Percentiles rank a stretch among this genome's conserved stretches.
These are phyloP conservation scores for Anticlea derivata DNA, from an alignment of 2,888 invertebrate species.

Conservation along the genomic window DNA sequence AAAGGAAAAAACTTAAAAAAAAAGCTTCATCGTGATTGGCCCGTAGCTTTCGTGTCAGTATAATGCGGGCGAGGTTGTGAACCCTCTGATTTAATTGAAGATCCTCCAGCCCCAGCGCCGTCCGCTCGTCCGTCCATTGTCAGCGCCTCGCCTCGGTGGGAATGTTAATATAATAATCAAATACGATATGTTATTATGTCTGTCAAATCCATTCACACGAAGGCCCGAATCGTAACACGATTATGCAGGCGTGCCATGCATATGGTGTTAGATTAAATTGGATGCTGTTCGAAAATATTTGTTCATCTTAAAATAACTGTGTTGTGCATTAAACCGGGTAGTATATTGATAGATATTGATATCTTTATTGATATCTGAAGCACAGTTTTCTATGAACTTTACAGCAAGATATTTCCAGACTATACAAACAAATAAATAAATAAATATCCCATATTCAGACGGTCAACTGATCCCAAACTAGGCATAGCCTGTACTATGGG, in stretches of 20 bases:
- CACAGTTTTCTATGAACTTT: too few species aligned
- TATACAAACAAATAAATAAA: too few species aligned
- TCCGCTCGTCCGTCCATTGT: slow-evolving; percentile 51
- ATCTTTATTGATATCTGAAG: too few species aligned
- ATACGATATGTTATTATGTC: slow-evolving; percentile 38
- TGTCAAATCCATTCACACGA: slow-evolving; percentile 37
- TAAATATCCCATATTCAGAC: too few species aligned
- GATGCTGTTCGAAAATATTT: slow-evolving; percentile 5
- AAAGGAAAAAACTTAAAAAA: too few species aligned
- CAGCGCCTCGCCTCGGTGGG: slow-evolving; percentile 40
- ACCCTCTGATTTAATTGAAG: slow-evolving; percentile 78
- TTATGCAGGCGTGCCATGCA: slow-evolving; percentile 21
- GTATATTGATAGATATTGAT: too few species aligned
- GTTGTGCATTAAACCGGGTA: too few species aligned
- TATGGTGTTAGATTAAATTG: slow-evolving; percentile 23
- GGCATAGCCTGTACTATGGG: too few species aligned
- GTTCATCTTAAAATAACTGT: not conserved
- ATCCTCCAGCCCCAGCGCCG: slow-evolving; percentile 55
- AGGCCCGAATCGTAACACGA: slow-evolving; percentile 27
- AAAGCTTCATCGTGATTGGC: slow-evolving; percentile 67
- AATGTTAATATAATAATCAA: slow-evolving; percentile 45
- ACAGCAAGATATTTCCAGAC: too few species aligned
- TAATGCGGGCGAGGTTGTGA: slow-evolving; percentile 75
- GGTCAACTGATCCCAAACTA: too few species aligned
- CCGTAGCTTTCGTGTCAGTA: slow-evolving; percentile 52